phyloP scores from a whole-genome alignment of 1,140 invertebrate genomes.

The Drosophila asahinai region DNA sequence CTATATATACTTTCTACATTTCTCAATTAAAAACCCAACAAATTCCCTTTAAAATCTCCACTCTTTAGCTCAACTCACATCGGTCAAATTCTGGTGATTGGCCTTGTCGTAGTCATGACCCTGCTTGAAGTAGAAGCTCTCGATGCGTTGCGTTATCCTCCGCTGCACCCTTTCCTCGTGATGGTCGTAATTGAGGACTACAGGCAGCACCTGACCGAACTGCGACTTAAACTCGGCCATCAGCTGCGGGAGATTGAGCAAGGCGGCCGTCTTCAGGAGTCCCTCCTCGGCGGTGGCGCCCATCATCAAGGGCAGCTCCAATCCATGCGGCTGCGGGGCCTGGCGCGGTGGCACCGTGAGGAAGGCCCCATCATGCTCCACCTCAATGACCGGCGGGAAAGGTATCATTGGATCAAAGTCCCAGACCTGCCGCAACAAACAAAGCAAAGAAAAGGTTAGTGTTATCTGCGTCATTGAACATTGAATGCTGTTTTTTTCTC shows the following conservation, averaged over 20 bases:
- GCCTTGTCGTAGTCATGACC: constrained; percentile 85
- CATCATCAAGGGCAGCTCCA: constrained; percentile 88
- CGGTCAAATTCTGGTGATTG: constrained; percentile 85
- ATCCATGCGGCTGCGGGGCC: constrained; percentile 85
- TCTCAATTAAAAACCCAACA: too few relatives aligned
- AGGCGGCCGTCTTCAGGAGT: constrained; percentile 87
- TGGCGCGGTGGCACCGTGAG: constrained; percentile 87
- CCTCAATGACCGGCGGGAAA: constrained; percentile 90
- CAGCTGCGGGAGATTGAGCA: constrained; percentile 80
- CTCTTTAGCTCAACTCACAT: constrained; percentile 85
- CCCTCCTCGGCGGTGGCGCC: constrained; percentile 90
- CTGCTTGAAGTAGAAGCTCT: constrained; percentile 87
- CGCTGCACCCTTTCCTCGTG: constrained; percentile 84
- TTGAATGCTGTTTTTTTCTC: not conserved
- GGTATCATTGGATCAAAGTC: constrained; percentile 91
- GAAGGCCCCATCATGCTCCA: constrained; percentile 88
- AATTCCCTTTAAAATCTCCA: too few relatives aligned
- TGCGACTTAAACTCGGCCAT: constrained; percentile 86
- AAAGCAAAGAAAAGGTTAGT: not conserved
- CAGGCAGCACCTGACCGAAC: constrained; percentile 87
- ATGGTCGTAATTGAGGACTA: constrained; percentile 88
- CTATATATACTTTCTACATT: too few relatives aligned
- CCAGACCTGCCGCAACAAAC: constrained; percentile 86
- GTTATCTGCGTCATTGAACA: too few relatives aligned
- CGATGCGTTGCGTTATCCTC: constrained; percentile 86